Conservation (phyloP, 2,797 vertebrate genomes). For the Spea hammondii region DNA sequence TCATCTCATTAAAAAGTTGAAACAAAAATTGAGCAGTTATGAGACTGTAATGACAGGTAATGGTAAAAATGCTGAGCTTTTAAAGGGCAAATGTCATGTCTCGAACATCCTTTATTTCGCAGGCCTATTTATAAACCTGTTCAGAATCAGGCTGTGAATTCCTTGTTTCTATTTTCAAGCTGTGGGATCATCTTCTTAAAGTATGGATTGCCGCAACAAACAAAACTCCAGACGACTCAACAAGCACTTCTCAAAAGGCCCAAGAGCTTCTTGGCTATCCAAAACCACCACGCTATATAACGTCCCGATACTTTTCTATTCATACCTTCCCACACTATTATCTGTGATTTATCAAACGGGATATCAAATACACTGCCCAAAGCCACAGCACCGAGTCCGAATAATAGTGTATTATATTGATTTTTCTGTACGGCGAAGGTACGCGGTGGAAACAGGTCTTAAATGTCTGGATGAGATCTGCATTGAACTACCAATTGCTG, state of each 20-base stretch:
- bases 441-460: conserved; percentile 44
- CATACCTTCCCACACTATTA: too few relatives aligned
- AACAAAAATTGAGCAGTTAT: background rate
- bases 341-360: background rate
- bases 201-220: conserved; percentile 23
- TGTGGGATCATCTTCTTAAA: conserved; percentile 24
- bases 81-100: conserved; percentile 17
- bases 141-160: conserved; percentile 27
- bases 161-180: conserved; percentile 42
- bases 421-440: conserved; percentile 56
- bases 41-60: background rate
- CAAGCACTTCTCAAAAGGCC: conserved; percentile 2
- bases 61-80: background rate
- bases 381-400: background rate
- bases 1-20: background rate
- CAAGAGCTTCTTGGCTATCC: conserved; percentile 1
- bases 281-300: conserved; percentile 49
- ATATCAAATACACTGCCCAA: background rate
- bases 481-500: conserved; percentile 51
- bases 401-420: conserved; percentile 51
- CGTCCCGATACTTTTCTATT: too few relatives aligned
- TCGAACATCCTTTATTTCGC: conserved; percentile 15
- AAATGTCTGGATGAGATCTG: conserved; percentile 38
- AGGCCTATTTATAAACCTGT: conserved; percentile 29
- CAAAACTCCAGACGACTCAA: conserved; percentile 25